Evolutionary conservation across 2,797 vertebrate genomes (phyloP).

Genomic region (Tinamus major): DNA sequence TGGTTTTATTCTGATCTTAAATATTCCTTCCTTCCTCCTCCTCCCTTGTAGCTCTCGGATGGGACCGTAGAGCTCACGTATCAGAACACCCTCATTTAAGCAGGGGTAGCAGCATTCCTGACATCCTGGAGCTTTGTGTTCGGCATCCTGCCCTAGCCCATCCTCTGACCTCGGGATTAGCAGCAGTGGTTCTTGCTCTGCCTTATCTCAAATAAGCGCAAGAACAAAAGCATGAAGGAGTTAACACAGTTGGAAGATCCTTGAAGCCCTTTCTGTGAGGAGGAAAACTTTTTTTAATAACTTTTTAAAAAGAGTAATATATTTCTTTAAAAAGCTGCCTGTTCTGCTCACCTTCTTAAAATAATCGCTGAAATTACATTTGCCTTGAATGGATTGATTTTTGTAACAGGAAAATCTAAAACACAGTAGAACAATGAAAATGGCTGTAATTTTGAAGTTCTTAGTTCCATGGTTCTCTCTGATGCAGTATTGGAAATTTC

Average conservation of each 20-base stretch:
- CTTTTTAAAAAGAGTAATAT: not conserved
- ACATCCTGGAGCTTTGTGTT: not conserved
- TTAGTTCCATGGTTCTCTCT: not conserved
- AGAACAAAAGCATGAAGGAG: not conserved
- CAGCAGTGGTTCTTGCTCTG: not conserved
- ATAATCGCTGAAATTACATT: not conserved
- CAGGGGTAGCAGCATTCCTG: not conserved
- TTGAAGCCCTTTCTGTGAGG: not conserved
- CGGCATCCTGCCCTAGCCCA: not conserved
- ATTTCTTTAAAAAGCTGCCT: not conserved
- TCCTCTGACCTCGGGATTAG: not conserved
- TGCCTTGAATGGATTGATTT: not conserved
- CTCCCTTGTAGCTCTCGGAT: not conserved
- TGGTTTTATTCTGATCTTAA: not conserved
- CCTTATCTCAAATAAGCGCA: not conserved
- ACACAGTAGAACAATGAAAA: not conserved
- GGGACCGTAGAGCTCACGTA: not conserved
- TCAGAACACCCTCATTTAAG: not conserved
- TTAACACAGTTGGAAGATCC: not conserved
- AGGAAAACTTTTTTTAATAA: not conserved
- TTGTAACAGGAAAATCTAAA: not conserved
- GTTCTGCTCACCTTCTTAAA: not conserved
- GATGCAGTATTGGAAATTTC: not conserved
- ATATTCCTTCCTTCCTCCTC: not conserved
- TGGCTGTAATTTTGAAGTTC: not conserved